These are phyloP conservation scores for Melanotaenia nigrans DNA, from an alignment of 2,797 vertebrate genomes.

Conservation along the genomic window DNA sequence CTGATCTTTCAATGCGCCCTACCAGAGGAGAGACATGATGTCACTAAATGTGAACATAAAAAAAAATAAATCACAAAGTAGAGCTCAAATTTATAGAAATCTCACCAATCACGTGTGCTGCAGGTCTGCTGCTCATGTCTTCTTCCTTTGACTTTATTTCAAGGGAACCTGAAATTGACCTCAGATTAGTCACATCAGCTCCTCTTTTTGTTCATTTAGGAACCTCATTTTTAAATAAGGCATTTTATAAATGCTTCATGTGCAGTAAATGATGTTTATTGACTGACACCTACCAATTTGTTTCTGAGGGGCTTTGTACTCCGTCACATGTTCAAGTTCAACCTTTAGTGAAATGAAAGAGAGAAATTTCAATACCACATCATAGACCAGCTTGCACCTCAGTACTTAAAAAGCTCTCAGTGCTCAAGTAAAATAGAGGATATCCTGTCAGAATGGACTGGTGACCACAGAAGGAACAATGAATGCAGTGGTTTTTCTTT, in stretches of 20 bases:
- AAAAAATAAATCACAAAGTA: background rate
- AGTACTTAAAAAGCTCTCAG: background rate
- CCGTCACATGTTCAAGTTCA: constrained; percentile 7
- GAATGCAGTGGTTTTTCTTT: constrained; percentile 8
- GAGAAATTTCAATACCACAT: constrained; percentile 53
- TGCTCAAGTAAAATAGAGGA: constrained; percentile 46
- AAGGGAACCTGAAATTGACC: constrained; percentile 69
- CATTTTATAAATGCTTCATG: background rate
- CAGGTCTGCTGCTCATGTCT: constrained; percentile 64
- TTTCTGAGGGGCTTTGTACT: constrained; percentile 72
- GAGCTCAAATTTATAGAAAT: background rate
- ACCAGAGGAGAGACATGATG: background rate
- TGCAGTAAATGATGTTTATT: background rate
- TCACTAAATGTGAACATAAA: background rate
- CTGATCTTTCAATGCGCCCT: constrained; percentile 55
- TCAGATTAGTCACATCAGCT: constrained; percentile 22
- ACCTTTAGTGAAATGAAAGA: constrained; percentile 60
- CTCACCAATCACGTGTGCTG: constrained; percentile 90
- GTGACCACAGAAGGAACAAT: constrained; percentile 70
- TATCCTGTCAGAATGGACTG: constrained; percentile 76
- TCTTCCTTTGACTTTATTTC: constrained; percentile 25
- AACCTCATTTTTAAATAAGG: background rate
- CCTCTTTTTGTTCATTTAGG: background rate
- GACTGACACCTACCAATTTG: constrained; percentile 84
- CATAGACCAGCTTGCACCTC: constrained; percentile 1